phyloP scores from a whole-genome alignment of 2,113 vertebrate species.

The Opisthocomus hoazin region DNA sequence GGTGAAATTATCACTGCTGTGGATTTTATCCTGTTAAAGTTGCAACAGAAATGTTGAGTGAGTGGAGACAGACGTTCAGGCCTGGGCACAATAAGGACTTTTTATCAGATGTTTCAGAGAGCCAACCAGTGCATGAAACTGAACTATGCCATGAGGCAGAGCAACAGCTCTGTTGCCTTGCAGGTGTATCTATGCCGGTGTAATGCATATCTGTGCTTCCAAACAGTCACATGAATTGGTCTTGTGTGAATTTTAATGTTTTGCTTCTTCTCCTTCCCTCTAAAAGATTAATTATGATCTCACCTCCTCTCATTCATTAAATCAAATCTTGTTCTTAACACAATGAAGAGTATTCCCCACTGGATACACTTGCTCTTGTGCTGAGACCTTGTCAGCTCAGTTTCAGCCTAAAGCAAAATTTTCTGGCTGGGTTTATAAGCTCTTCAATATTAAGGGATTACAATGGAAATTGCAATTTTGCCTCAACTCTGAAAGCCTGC shows the following conservation, averaged over 20 bases:
- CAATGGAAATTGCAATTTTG: not conserved
- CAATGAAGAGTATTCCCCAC: not conserved
- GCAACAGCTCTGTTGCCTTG: not conserved
- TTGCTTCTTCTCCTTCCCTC: not conserved
- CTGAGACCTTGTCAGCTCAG: constrained; percentile 14
- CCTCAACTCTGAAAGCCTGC: not conserved
- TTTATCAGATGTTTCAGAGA: not conserved
- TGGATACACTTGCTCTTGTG: not conserved
- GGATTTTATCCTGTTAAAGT: not conserved
- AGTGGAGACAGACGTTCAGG: not conserved
- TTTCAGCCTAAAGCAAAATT: constrained; percentile 32
- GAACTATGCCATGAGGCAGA: not conserved
- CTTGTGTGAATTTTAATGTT: not conserved
- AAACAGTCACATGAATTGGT: not conserved
- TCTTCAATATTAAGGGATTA: not conserved
- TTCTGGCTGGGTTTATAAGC: constrained; percentile 16
- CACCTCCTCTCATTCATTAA: not conserved
- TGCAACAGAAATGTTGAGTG: not conserved
- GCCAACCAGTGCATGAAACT: not conserved
- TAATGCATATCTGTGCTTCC: not conserved
- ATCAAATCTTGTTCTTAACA: not conserved
- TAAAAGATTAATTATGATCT: not conserved
- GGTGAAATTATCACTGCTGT: not conserved
- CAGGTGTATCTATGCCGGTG: not conserved
- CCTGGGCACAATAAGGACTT: not conserved